These are phyloP conservation scores for Peucedramus taeniatus DNA, from an alignment of 2,113 vertebrate species.

Conservation along the genomic window DNA sequence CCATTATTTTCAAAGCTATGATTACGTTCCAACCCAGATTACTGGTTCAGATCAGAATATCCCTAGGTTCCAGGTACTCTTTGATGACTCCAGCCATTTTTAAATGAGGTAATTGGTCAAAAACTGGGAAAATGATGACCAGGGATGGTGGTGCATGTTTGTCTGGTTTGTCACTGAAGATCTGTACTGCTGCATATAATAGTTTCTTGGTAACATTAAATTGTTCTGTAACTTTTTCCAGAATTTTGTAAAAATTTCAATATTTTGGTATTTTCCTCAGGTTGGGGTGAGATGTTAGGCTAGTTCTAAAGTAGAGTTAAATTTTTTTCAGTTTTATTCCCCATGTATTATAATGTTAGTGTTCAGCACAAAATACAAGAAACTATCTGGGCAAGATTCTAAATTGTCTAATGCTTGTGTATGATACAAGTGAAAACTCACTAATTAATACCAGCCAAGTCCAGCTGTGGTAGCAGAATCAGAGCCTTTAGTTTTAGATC, in stretches of 20 bases:
- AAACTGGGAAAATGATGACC: background rate
- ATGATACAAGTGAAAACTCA: background rate
- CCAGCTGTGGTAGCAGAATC: background rate
- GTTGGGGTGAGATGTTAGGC: fast-evolving
- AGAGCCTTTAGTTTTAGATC: background rate
- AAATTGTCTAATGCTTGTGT: background rate
- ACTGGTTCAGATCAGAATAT: background rate
- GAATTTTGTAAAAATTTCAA: background rate
- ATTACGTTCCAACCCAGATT: background rate
- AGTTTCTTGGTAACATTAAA: background rate
- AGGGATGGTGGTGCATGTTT: background rate
- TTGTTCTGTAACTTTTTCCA: background rate
- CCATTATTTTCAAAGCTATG: background rate
- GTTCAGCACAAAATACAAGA: background rate
- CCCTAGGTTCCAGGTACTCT: background rate
- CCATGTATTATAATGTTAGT: background rate
- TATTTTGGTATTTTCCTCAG: background rate
- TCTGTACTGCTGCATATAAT: fast-evolving
- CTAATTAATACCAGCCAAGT: background rate
- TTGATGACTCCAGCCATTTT: background rate
- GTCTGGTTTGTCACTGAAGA: background rate
- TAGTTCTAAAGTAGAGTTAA: background rate
- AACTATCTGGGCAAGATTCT: background rate
- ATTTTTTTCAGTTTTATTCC: background rate
- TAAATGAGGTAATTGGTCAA: background rate